These are phyloP conservation scores for Oryzaephilus surinamensis DNA, from an alignment of 1,140 invertebrate species.

Conservation along the genomic window DNA sequence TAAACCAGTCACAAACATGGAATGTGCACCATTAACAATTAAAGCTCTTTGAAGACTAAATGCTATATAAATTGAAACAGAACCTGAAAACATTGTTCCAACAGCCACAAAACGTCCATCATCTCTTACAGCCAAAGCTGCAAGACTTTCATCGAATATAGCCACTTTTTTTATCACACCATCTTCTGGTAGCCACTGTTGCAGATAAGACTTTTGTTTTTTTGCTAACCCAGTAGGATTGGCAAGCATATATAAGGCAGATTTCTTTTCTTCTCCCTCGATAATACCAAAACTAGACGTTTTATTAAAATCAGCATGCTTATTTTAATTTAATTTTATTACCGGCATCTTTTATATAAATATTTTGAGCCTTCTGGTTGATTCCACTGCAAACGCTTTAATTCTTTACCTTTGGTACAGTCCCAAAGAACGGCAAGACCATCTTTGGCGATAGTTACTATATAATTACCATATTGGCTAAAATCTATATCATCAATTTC, in stretches of 20 bases:
- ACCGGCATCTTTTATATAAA: slow-evolving; percentile 74
- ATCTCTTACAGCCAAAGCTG: slow-evolving; percentile 77
- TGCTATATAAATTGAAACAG: slow-evolving; percentile 79
- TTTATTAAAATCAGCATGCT: too few species aligned
- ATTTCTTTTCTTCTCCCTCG: slow-evolving; percentile 51
- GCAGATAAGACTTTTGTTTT: slow-evolving; percentile 59
- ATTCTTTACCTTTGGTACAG: slow-evolving; percentile 48
- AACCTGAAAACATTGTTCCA: slow-evolving; percentile 86
- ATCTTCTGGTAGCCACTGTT: slow-evolving; percentile 55
- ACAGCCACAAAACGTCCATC: slow-evolving; percentile 86
- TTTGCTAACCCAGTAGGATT: slow-evolving; percentile 62
- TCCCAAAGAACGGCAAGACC: slow-evolving; percentile 73
- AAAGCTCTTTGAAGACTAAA: slow-evolving; percentile 84
- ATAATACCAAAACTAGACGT: slow-evolving; percentile 54
- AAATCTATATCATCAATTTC: slow-evolving; percentile 91
- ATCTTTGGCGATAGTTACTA: slow-evolving; percentile 83
- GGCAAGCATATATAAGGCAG: slow-evolving; percentile 68
- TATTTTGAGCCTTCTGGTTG: slow-evolving; percentile 64
- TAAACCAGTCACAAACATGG: slow-evolving; percentile 89
- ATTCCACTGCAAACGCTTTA: slow-evolving; percentile 61
- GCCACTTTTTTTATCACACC: slow-evolving; percentile 44
- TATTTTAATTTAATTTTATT: too few species aligned
- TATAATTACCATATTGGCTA: slow-evolving; percentile 58
- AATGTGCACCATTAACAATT: slow-evolving; percentile 72
- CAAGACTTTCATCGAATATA: slow-evolving; percentile 62